These are phyloP conservation scores for Nephrotoma appendiculata DNA, from an alignment of 2,888 invertebrate species.

Conservation along the genomic window DNA sequence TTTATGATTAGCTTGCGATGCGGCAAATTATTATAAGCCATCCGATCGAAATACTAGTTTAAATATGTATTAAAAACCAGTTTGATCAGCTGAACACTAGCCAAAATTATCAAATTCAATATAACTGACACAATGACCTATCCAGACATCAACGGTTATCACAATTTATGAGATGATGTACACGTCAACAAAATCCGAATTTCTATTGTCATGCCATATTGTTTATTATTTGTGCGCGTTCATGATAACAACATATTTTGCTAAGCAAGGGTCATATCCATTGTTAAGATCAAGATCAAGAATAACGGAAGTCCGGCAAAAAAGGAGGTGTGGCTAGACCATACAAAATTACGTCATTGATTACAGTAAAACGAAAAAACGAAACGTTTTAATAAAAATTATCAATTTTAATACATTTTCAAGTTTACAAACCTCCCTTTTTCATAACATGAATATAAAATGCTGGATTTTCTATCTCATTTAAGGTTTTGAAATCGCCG, in stretches of 20 bases:
- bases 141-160: not conserved
- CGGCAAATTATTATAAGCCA: no score
- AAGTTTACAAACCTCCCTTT: constrained; percentile 30
- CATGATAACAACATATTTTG: not conserved
- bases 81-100: no score
- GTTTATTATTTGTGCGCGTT: not conserved
- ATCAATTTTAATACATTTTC: not conserved
- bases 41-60: no score
- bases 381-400: not conserved
- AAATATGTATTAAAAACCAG: no score
- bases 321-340: not conserved
- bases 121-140: not conserved
- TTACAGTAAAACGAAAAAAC: not conserved
- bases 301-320: not conserved
- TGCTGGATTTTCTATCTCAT: constrained; percentile 48
- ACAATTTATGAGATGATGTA: not conserved
- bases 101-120: not conserved
- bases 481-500: constrained; percentile 65
- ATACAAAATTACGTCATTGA: not conserved
- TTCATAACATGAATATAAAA: constrained; percentile 77
- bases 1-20: not conserved
- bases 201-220: not conserved
- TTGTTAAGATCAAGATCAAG: not conserved
- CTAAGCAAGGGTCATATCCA: not conserved
- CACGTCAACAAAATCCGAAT: not conserved